Percentiles rank a stretch among this genome's conserved stretches.
These are phyloP conservation scores for Rana temporaria DNA, from an alignment of 2,113 vertebrate species.

Conservation along the genomic window DNA sequence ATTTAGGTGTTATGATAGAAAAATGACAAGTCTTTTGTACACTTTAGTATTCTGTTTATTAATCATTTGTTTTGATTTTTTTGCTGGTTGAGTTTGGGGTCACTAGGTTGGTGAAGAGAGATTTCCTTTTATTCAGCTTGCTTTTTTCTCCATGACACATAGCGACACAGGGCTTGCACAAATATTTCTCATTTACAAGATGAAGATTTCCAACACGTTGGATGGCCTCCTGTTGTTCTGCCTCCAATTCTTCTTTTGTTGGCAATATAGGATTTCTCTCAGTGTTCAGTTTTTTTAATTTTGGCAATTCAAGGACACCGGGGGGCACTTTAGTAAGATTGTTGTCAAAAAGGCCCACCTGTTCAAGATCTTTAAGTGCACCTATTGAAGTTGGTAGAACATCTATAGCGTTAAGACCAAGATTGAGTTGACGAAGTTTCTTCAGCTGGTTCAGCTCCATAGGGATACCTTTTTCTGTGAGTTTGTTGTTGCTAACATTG, in stretches of 20 bases:
- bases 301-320: conserved; percentile 74
- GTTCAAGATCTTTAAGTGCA: conserved; percentile 76
- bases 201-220: conserved; percentile 67
- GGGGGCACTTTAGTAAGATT: conserved; percentile 76
- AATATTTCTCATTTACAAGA: conserved; percentile 77
- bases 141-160: conserved; percentile 72
- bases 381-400: conserved; percentile 77
- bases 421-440: conserved; percentile 81
- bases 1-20: too few species aligned
- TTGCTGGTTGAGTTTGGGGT: conserved; percentile 86
- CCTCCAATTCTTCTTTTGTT: conserved; percentile 31
- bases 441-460: conserved; percentile 79
- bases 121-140: conserved; percentile 67
- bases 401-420: conserved; percentile 88
- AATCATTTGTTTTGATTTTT: conserved; percentile 70
- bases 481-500: conserved; percentile 89
- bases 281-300: conserved; percentile 82
- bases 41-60: too few species aligned
- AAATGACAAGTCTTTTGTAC: too few species aligned
- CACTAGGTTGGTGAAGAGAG: conserved; percentile 73
- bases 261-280: conserved; percentile 79
- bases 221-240: conserved; percentile 56
- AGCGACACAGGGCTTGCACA: conserved; percentile 80
- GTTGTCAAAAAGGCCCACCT: conserved; percentile 90
- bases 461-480: conserved; percentile 78